phyloP scores from a whole-genome alignment of 2,888 invertebrate genomes.

The Netelia fuscicornis region DNA sequence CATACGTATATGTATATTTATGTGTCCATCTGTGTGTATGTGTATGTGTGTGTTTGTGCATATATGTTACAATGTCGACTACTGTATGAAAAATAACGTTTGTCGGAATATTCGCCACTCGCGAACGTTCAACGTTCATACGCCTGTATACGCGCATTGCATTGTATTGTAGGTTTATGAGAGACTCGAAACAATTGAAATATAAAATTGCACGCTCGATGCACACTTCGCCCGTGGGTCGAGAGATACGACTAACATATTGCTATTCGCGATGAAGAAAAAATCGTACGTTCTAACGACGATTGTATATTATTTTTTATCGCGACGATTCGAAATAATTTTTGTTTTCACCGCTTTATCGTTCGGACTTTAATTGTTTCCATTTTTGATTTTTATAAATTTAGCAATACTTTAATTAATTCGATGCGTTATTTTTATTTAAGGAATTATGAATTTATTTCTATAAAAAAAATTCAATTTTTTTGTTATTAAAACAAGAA shows the following conservation, averaged over 20 bases:
- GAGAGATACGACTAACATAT: neutral
- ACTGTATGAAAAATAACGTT: slow-evolving; percentile 73
- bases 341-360: no score
- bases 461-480: no score
- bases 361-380: no score
- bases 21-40: neutral
- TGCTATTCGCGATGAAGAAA: neutral
- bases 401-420: no score
- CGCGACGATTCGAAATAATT: no score
- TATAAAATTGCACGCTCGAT: slow-evolving; percentile 43
- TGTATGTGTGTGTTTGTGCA: slow-evolving; percentile 69
- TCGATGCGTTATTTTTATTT: no score
- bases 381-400: no score
- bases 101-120: slow-evolving; percentile 53
- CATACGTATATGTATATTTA: neutral
- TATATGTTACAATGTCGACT: slow-evolving; percentile 61
- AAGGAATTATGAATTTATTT: no score
- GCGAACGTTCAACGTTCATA: neutral
- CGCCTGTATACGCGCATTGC: neutral
- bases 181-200: neutral
- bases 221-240: slow-evolving; percentile 1
- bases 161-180: neutral
- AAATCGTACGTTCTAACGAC: neutral
- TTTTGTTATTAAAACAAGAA: no score
- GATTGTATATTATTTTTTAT: neutral